Evolutionary conservation across 2,113 vertebrate genomes (phyloP).

Genomic region (Passer domesticus): DNA sequence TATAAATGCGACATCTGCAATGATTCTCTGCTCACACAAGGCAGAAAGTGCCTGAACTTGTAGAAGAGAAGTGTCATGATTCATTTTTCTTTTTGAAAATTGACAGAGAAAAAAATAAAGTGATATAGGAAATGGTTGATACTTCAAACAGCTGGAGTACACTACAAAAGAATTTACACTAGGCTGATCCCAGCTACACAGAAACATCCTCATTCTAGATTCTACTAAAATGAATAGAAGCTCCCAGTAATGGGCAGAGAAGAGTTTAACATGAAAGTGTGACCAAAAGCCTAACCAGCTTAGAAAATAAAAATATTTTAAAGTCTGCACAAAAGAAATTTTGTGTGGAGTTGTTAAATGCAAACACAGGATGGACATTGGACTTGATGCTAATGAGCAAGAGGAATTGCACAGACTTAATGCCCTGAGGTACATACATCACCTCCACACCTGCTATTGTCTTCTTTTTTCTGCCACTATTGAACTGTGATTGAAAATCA

Average conservation of each 20-base stretch:
- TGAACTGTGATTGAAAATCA: neutral
- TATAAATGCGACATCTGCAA: neutral
- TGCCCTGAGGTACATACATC: neutral
- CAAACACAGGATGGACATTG: neutral
- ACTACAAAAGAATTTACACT: neutral
- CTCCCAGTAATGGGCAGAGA: neutral
- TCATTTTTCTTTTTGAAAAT: neutral
- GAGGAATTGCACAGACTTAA: neutral
- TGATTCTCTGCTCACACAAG: neutral
- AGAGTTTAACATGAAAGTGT: neutral
- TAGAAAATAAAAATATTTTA: neutral
- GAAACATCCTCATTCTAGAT: neutral
- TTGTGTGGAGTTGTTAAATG: neutral
- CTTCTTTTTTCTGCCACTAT: neutral
- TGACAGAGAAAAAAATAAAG: neutral
- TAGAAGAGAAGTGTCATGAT: neutral
- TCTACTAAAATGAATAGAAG: neutral
- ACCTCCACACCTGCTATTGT: neutral
- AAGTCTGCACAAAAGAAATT: neutral
- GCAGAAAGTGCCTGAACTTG: neutral
- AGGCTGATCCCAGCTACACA: neutral
- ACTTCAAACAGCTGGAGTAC: neutral
- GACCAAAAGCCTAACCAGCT: neutral
- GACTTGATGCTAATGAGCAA: neutral
- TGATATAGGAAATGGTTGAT: neutral